These are phyloP conservation scores for Stichopus chloronotus DNA, from an alignment of 35 echinoderm and acorn worm species.

Conservation along the genomic window DNA sequence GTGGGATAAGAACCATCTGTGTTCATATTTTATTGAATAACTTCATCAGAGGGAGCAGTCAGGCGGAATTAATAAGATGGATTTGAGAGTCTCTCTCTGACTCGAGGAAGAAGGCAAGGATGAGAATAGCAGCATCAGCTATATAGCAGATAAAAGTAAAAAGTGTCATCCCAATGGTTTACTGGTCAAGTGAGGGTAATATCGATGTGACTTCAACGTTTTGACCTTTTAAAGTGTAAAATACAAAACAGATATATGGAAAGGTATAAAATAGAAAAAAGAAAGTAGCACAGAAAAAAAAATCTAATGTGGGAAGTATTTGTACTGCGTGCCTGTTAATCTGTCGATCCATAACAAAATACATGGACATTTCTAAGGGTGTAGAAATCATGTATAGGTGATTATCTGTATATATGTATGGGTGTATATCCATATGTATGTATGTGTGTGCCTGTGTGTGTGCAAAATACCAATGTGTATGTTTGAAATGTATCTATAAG, in stretches of 20 bases:
- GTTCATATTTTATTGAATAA: constrained; percentile 53
- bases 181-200: constrained; percentile 40
- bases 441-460: too few relatives aligned
- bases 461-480: too few relatives aligned
- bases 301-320: too few relatives aligned
- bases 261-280: neutral
- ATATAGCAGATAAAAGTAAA: neutral
- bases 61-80: constrained; percentile 45
- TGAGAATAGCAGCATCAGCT: constrained; percentile 5
- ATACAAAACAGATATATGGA: neutral
- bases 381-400: too few relatives aligned
- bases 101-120: neutral
- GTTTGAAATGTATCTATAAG: too few relatives aligned
- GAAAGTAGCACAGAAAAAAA: neutral
- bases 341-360: too few relatives aligned
- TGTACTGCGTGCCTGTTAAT: too few relatives aligned
- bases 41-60: constrained; percentile 18
- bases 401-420: too few relatives aligned
- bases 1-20: constrained; percentile 24
- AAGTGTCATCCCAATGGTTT: constrained; percentile 24
- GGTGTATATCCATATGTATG: too few relatives aligned
- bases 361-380: too few relatives aligned
- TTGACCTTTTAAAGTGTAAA: neutral
- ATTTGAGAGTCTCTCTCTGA: constrained; percentile 9
- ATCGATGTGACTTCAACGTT: neutral